A percentile compares a stretch with the other conserved stretches of the same genome.
phyloP scores from a whole-genome alignment of 2,888 invertebrate genomes.

The Petrolisthes manimaculis region DNA sequence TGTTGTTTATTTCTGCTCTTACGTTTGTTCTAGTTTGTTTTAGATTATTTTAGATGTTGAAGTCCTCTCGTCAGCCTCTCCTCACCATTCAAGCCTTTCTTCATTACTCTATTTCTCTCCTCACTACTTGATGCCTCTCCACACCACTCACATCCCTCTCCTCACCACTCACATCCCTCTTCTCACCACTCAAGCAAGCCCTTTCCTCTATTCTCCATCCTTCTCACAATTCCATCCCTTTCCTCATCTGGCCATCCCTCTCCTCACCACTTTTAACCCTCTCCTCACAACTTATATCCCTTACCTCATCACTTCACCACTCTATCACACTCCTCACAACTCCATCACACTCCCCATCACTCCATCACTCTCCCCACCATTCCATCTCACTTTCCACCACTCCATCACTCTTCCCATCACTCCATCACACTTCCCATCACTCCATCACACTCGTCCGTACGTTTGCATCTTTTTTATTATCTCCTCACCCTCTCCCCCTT shows the following conservation, averaged over 20 bases:
- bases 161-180: not conserved
- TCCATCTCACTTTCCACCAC: not conserved
- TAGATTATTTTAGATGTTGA: too few relatives aligned
- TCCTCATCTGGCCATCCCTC: too few relatives aligned
- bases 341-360: not conserved
- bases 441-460: not conserved
- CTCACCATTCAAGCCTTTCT: not conserved
- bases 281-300: too few relatives aligned
- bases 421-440: not conserved
- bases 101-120: not conserved
- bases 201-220: too few relatives aligned
- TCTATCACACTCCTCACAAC: too few relatives aligned
- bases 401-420: not conserved
- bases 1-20: too few relatives aligned
- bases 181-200: too few relatives aligned
- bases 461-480: not conserved
- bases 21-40: too few relatives aligned
- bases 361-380: too few relatives aligned
- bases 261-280: not conserved
- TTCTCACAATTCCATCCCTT: not conserved
- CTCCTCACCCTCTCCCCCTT: not conserved
- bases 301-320: too few relatives aligned
- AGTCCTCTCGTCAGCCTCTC: not conserved
- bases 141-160: not conserved
- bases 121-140: not conserved